Base-by-base conservation (phyloP, 2,797 vertebrate genomes). In the Tauraco hartlaubi region DNA sequence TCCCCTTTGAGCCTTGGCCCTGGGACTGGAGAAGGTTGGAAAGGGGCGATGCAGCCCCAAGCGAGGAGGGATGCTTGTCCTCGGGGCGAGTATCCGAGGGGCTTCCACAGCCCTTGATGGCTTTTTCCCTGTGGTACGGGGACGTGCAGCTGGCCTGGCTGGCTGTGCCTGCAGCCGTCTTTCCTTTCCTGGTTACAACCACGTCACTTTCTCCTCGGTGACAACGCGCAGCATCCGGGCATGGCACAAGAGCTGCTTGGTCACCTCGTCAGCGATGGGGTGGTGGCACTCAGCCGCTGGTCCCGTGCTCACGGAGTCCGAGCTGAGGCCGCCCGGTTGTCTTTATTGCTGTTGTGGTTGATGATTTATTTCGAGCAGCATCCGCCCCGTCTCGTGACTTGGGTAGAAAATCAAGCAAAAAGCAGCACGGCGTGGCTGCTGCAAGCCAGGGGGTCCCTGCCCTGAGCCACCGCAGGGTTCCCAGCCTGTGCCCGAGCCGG, bases 281-380 rank as follows among this genome's bases (percentile, higher is more conserved):
- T 21, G 37, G 55, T 4, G 51, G 85, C 10, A 33, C 68, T 68
- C 2, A 1, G 39, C 56, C 0, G 0, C 85, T 46, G 67, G 35
- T 83, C 63, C 88, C 2, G 12, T 69, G 79, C 58, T 83, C 1
- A 0, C 56, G 19, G 58, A 21, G 59, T 79, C 86, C 0, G 5
- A 48, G 72, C 78, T 23, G 51, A 48, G 80, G 63, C 73, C 0
- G 4, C 71, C 29, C 0, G 3, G 5, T 43, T 91, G 74, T 35
- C 85, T 69, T 90, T 86, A 87, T 83, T 74, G 64, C 79, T 43
- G 71, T 31, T 82, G 88, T 59, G 88, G 93, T 90, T 90, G 90
- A 76, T 92, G 95, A 93, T 95, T 97, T 96, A 88, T 94, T 92
- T 88, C 3, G 20, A 56, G 91, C 61, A 33, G 92, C 56, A 63